Percentiles rank a stretch among this genome's conserved stretches.
These are phyloP conservation scores for Pitta sordida DNA, from an alignment of 2,113 vertebrate genomes.

Conservation along the genomic window DNA sequence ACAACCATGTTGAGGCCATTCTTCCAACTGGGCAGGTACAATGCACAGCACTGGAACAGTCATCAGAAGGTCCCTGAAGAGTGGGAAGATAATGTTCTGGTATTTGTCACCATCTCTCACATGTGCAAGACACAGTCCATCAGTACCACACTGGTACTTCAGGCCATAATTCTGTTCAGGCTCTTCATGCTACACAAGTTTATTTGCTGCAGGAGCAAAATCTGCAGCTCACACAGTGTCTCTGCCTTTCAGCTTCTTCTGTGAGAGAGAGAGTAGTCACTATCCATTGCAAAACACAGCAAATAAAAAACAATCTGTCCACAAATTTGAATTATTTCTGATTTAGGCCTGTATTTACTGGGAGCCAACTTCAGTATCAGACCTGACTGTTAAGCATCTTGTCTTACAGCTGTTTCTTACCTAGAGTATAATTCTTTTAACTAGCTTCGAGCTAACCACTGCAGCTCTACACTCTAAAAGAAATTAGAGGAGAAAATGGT, in stretches of 20 bases:
- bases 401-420: not conserved
- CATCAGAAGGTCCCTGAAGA: not conserved
- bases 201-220: not conserved
- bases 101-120: not conserved
- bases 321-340: not conserved
- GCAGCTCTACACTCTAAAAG: not conserved
- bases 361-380: not conserved
- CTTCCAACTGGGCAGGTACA: not conserved
- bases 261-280: not conserved
- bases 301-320: not conserved
- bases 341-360: not conserved
- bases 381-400: not conserved
- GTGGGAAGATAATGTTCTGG: not conserved
- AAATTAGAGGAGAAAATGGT: not conserved
- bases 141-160: not conserved
- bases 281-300: not conserved
- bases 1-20: rapidly evolving
- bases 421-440: not conserved
- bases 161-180: not conserved
- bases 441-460: not conserved
- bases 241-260: not conserved
- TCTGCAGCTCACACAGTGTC: not conserved
- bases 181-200: not conserved
- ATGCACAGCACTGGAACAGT: not conserved
- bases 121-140: not conserved